Base-by-base conservation (phyloP, 92 coral and sea anemone genomes). In the Epizoanthus stellaris region DNA sequence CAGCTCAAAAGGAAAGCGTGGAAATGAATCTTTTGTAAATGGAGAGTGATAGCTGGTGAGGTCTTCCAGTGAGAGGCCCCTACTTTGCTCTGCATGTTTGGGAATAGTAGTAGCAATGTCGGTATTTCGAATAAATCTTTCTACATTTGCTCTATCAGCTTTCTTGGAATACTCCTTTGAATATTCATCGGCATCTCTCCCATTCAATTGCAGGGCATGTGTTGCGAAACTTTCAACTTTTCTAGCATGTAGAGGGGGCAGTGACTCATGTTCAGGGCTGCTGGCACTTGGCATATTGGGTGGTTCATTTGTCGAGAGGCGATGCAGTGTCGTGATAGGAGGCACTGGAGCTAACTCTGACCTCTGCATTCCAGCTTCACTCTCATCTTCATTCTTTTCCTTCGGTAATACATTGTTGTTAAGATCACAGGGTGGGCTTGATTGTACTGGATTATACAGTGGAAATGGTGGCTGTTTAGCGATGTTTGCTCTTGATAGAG, bases 401-500 rank as follows among this genome's bases (percentile, higher is more conserved):
- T 52, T 15, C 8, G 83, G 59, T 20, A 64, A 42, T 59, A 21
- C 73, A 23, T 79, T 79, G 67, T 79, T 79, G 73, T 79, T 79
- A 79, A 79, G 4, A 12, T 79, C 83, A 64, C 52, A 38, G 16
- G 71, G 17, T 43, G 83, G 14, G 6, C 19, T 79, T 43, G 73
- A 62, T 1, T 63, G 59, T 25, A 77, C 65, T 12, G 86, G 79
- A 21, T 61, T 45, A 12, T 70, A 80, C 20, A 65, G 59, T 16
- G n/a, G 36, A 20, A 60, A 62, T 11, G 76, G 21, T 16, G 90
- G 19, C 7, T 87, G 93, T 42, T 80, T 77, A 10, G 23, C 17
- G 36, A 79, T 91, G 82, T 92, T 95, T 14, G 92, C 95, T 36
- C 95, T 87, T 3, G 98, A 94, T 74, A 97, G 88, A 10, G 99